These are phyloP conservation scores for Danio kyathit DNA, from an alignment of 2,797 vertebrate species.

Conservation along the genomic window DNA sequence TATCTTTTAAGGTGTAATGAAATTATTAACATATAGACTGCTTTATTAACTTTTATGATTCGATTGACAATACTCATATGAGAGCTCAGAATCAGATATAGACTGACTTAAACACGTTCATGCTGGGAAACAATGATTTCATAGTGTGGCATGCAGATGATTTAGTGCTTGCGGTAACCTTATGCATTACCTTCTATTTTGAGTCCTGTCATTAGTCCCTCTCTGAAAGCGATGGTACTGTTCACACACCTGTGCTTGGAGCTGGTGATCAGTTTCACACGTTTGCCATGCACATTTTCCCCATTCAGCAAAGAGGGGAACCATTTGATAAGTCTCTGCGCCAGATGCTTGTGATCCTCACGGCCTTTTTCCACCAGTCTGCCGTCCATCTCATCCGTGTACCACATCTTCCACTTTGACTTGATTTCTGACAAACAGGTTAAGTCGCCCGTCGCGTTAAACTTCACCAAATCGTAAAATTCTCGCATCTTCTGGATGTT, in stretches of 20 bases:
- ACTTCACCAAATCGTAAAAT: conserved; percentile 68
- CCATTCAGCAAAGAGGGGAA: conserved; percentile 81
- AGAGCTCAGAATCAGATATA: neutral
- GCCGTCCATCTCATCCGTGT: conserved; percentile 88
- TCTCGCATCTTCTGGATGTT: conserved; percentile 79
- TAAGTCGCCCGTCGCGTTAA: conserved; percentile 36
- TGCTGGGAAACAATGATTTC: neutral
- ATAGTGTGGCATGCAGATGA: neutral
- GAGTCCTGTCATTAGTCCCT: conserved; percentile 73
- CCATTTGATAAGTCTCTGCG: conserved; percentile 79
- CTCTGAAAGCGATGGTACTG: conserved; percentile 84
- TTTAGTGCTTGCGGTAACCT: neutral
- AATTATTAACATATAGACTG: no score
- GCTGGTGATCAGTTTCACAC: conserved; percentile 82
- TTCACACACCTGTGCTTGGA: conserved; percentile 91
- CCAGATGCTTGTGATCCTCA: conserved; percentile 81
- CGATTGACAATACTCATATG: no score
- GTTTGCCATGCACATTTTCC: conserved; percentile 71
- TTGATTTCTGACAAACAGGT: conserved; percentile 72
- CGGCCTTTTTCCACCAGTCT: conserved; percentile 85
- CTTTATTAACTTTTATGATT: no score
- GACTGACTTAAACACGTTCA: neutral
- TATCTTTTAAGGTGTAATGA: no score
- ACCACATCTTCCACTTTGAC: conserved; percentile 83
- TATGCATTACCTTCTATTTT: conserved; percentile 69